Evolutionary conservation across 92 coral and sea anemone species (phyloP).

Genomic region (Zoanthus solanderi): DNA sequence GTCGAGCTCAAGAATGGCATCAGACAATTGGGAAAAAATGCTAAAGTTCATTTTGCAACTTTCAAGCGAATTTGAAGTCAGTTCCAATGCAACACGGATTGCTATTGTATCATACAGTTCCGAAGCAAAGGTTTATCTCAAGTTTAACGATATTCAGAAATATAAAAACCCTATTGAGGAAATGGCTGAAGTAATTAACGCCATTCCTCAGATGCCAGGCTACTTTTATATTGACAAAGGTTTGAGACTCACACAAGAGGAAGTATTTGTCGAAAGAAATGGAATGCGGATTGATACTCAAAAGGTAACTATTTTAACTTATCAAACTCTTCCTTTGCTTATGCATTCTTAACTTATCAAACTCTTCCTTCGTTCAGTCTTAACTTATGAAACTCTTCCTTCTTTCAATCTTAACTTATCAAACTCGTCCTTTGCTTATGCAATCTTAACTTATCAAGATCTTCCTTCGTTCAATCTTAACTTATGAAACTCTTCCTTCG

Average conservation of each 20-base stretch:
- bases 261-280: constrained; percentile 26
- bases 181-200: constrained; percentile 11
- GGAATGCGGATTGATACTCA: constrained; percentile 25
- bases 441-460: too few relatives aligned
- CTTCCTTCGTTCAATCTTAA: too few relatives aligned
- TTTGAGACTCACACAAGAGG: constrained; percentile 31
- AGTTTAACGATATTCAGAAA: constrained; percentile 12
- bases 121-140: constrained; percentile 7
- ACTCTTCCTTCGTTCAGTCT: too few relatives aligned
- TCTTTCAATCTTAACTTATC: too few relatives aligned
- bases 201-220: constrained; percentile 23
- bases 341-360: too few relatives aligned
- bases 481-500: too few relatives aligned
- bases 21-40: constrained; percentile 37
- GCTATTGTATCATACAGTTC: constrained; percentile 45
- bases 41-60: constrained; percentile 4
- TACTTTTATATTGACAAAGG: constrained; percentile 34
- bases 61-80: constrained; percentile 27
- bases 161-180: constrained; percentile 1
- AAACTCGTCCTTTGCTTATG: too few relatives aligned
- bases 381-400: too few relatives aligned
- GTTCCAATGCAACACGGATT: constrained; percentile 21
- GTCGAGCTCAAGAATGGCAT: constrained; percentile 18
- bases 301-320: neutral
- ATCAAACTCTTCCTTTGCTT: too few relatives aligned